Base-by-base conservation (phyloP, 2,888 invertebrate genomes). In the Uloborus plumipes region DNA sequence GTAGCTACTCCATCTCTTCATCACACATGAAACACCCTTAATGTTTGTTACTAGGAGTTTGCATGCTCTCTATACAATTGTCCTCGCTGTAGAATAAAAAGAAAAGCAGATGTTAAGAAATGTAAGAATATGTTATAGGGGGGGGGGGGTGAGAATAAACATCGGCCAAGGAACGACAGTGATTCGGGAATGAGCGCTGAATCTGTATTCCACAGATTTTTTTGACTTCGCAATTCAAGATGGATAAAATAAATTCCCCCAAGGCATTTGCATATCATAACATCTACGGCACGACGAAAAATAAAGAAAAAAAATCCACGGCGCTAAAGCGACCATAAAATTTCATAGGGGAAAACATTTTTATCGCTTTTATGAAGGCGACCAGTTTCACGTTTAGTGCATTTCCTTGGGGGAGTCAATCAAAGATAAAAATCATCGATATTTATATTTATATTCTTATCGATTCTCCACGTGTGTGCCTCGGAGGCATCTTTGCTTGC, bases 381-480 rank as follows among this genome's bases (percentile, higher is more conserved):
- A 49, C 26, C 26, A 65, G 49, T 26, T 65, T 20, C 18, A 49
- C n/a, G 16, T 49, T 39, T 49, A 49, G 49, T 20, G 26, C n/a
- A 16, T 65, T 18, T 18, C 16, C 18, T 39, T 39, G 39, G 39
- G 65, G 49, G 39, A 47, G 70, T 70, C 70, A 70, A 66, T 61
- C 69, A 69, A 74, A 69, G 67, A 74, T 64, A 64, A 74, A 74
- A 80, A 62, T 74, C 69, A 69, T 20, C 58, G 69, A 69, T 80
- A 80, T 73, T 66, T 73, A 65, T 79, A 65, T 72, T 74, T 73
- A 80, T 61, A 77, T 50, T 47, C 59, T 39, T 69, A 77, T 77
- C 62, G 76, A 77, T 77, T 75, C 6, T 4, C 39, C 39, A 39
- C 39, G 39, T 39, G 39, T 39, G 39, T 39, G 39, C 39, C 39